phyloP scores from a whole-genome alignment of 2,113 vertebrate genomes.

The Ginglymostoma cirratum region DNA sequence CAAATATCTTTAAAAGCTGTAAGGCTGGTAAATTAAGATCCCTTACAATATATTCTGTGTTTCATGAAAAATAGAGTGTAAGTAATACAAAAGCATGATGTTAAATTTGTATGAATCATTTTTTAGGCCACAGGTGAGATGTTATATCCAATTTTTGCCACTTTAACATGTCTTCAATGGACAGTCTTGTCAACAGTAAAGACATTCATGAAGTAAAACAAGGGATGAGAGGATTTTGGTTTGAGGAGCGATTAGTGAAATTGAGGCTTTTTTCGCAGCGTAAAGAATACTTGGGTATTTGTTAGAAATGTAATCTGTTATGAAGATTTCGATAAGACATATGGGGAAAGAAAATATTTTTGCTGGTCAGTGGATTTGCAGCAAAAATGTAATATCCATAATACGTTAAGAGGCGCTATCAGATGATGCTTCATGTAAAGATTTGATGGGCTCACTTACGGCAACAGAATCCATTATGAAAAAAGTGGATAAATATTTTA shows the following conservation, averaged over 20 bases:
- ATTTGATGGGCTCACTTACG: no score
- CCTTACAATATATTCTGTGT: not conserved
- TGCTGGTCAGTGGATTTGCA: not conserved
- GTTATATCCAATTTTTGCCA: not conserved
- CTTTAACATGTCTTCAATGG: not conserved
- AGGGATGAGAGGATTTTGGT: not conserved
- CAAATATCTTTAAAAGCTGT: not conserved
- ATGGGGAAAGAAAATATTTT: not conserved
- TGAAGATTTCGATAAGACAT: not conserved
- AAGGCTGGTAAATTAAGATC: no score
- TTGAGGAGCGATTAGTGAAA: not conserved
- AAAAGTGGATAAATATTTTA: not conserved
- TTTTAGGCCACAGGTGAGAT: not conserved
- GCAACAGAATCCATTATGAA: not conserved
- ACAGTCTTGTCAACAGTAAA: not conserved
- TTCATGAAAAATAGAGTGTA: not conserved
- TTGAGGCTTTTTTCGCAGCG: not conserved
- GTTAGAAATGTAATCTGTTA: not conserved
- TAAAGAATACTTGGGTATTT: not conserved
- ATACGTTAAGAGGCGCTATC: not conserved
- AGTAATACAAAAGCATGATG: not conserved
- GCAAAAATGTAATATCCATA: not conserved
- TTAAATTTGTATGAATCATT: not conserved
- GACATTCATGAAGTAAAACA: not conserved
- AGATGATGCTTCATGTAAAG: not conserved